Percentiles rank a stretch among this genome's conserved stretches.
Evolutionary conservation across 2,797 vertebrate genomes (phyloP).

Genomic region (Mastacembelus armatus): DNA sequence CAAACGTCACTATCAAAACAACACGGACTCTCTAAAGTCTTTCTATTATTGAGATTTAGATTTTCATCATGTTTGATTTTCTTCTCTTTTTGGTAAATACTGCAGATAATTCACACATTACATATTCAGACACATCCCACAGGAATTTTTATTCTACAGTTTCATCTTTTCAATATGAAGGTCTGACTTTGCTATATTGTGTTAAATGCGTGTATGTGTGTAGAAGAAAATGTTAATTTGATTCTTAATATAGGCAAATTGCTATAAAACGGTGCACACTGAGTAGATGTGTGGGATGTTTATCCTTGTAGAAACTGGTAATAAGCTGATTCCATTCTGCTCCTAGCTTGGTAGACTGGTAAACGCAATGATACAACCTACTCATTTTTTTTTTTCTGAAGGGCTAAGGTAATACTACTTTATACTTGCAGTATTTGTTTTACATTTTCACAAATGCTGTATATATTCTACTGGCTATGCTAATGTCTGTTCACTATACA

Average conservation of each 20-base stretch:
- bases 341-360: constrained; percentile 76
- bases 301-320: constrained; percentile 82
- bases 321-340: constrained; percentile 83
- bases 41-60: neutral
- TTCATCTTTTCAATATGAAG: neutral
- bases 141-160: neutral
- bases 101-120: neutral
- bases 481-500: constrained; percentile 61
- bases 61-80: no score
- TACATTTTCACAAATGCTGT: no score
- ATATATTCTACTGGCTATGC: constrained; percentile 62
- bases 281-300: constrained; percentile 80
- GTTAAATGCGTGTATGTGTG: constrained; percentile 56
- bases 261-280: constrained; percentile 76
- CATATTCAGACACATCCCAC: no score
- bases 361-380: constrained; percentile 78
- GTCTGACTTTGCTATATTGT: constrained; percentile 48
- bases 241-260: constrained; percentile 78
- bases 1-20: neutral
- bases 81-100: neutral
- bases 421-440: constrained; percentile 62
- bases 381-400: constrained; percentile 68
- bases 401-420: constrained; percentile 75
- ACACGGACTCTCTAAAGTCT: neutral
- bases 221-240: constrained; percentile 69